A percentile compares a stretch with the other conserved stretches of the same genome.
Evolutionary conservation across 2,797 vertebrate genomes (phyloP).

Genomic region (Linurgus olivaceus): DNA sequence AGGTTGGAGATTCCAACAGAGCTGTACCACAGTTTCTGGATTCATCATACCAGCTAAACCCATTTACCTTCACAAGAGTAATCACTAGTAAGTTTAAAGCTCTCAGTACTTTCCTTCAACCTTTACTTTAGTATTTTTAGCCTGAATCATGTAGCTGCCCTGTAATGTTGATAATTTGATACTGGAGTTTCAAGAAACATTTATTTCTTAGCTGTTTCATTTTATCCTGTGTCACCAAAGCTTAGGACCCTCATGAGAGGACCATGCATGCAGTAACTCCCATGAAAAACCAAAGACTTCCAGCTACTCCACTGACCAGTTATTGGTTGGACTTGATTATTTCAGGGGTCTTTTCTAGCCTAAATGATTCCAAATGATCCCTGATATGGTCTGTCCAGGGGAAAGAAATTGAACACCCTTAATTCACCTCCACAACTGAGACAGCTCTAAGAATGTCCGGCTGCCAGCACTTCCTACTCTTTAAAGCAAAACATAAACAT

Average conservation of each 20-base stretch:
- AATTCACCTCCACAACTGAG: background rate
- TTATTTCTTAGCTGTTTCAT: background rate
- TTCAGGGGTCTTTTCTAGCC: background rate
- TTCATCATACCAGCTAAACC: background rate
- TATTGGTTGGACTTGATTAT: background rate
- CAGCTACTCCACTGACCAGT: background rate
- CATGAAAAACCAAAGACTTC: background rate
- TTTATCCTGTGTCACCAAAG: background rate
- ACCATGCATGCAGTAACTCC: background rate
- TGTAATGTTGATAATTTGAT: background rate
- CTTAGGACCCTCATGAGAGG: background rate
- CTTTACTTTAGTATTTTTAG: background rate
- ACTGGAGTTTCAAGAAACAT: background rate
- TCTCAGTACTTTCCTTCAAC: background rate
- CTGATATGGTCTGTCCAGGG: background rate
- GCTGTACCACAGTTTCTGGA: slow-evolving; percentile 21
- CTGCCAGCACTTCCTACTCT: background rate
- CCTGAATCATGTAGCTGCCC: background rate
- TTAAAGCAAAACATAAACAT: background rate
- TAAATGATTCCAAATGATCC: background rate
- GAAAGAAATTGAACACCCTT: background rate
- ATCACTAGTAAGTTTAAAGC: slow-evolving; percentile 42
- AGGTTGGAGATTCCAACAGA: slow-evolving; percentile 61
- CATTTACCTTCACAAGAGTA: slow-evolving; percentile 20
- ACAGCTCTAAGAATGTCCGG: background rate